A percentile compares a stretch with the other conserved stretches of the same genome.
These are phyloP conservation scores for Hylaeus volcanicus DNA, from an alignment of 1,140 invertebrate species.

Conservation along the genomic window DNA sequence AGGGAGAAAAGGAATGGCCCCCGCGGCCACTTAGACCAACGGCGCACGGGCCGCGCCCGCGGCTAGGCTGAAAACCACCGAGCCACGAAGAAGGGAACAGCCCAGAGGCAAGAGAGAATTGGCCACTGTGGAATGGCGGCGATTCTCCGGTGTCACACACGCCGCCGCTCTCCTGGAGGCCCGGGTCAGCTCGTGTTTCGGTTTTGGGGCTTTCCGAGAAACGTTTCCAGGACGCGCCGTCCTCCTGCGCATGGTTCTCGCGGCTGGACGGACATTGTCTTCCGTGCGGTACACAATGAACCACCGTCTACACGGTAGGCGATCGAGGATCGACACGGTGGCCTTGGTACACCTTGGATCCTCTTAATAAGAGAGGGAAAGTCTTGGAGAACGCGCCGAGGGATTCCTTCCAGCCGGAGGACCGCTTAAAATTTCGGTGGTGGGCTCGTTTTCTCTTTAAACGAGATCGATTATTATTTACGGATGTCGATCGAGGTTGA, in stretches of 20 bases:
- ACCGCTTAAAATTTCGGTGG: too few species aligned
- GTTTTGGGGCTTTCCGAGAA: constrained; percentile 68
- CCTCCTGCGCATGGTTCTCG: not conserved
- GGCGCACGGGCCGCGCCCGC: not conserved
- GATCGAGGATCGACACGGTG: constrained; percentile 43
- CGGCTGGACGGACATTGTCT: constrained; percentile 16
- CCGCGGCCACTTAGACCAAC: constrained; percentile 38
- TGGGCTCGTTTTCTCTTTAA: too few species aligned
- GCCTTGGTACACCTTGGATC: not conserved
- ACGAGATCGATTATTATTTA: too few species aligned
- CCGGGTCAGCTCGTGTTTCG: constrained; percentile 64
- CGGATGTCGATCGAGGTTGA: too few species aligned
- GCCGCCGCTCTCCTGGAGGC: constrained; percentile 48
- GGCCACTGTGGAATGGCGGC: constrained; percentile 59
- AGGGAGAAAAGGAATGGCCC: constrained; percentile 43
- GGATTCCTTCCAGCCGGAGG: not conserved
- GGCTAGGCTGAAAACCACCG: not conserved
- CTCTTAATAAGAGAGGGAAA: not conserved
- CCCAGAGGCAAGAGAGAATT: constrained; percentile 34
- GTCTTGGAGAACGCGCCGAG: too few species aligned
- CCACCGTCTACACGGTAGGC: constrained; percentile 2
- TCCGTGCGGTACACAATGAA: constrained; percentile 20
- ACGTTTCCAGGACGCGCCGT: constrained; percentile 29
- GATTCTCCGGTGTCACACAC: constrained; percentile 70
- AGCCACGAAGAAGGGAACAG: not conserved